Percentiles rank a stretch among this genome's conserved stretches.
These are phyloP conservation scores for Limnephilus lunatus DNA, from an alignment of 2,888 invertebrate genomes.

Conservation along the genomic window DNA sequence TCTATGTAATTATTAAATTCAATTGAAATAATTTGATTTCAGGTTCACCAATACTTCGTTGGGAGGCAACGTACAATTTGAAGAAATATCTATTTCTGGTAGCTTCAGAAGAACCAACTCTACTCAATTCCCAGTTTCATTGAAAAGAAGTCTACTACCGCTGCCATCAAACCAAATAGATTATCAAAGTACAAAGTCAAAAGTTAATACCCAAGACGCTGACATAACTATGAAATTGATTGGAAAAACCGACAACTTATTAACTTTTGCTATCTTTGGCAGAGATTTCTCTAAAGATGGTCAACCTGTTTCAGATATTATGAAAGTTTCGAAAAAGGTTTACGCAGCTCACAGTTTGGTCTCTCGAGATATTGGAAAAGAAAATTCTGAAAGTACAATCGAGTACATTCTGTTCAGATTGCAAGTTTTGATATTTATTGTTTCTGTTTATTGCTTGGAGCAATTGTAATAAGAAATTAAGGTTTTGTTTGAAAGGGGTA, in stretches of 20 bases:
- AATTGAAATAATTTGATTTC: slow-evolving; percentile 65
- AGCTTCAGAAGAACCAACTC: slow-evolving; percentile 69
- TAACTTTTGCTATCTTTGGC: slow-evolving; percentile 52
- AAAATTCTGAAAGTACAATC: slow-evolving; percentile 26
- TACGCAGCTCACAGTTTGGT: neutral
- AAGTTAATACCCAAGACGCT: neutral
- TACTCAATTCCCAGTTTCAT: slow-evolving; percentile 68
- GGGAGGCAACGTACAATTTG: slow-evolving; percentile 67
- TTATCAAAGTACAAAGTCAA: neutral
- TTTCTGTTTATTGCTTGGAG: slow-evolving; percentile 60
- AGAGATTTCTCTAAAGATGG: slow-evolving; percentile 52
- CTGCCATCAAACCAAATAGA: slow-evolving; percentile 35
- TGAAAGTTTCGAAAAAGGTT: neutral
- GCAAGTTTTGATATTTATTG: slow-evolving; percentile 56
- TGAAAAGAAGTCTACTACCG: slow-evolving; percentile 67
- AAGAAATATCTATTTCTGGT: slow-evolving; percentile 68
- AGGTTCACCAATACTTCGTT: slow-evolving; percentile 61
- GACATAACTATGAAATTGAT: neutral
- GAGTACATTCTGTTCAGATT: slow-evolving; percentile 54
- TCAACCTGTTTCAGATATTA: neutral
- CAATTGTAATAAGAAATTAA: slow-evolving; percentile 49
- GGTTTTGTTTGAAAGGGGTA: neutral
- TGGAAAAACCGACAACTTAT: slow-evolving; percentile 3
- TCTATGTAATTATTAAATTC: neutral
- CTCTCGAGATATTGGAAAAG: neutral